Evolutionary conservation across 2,888 invertebrate genomes (phyloP), one percentile per base, ranked within the genome.

Genomic region (Heliothis peltigera): DNA sequence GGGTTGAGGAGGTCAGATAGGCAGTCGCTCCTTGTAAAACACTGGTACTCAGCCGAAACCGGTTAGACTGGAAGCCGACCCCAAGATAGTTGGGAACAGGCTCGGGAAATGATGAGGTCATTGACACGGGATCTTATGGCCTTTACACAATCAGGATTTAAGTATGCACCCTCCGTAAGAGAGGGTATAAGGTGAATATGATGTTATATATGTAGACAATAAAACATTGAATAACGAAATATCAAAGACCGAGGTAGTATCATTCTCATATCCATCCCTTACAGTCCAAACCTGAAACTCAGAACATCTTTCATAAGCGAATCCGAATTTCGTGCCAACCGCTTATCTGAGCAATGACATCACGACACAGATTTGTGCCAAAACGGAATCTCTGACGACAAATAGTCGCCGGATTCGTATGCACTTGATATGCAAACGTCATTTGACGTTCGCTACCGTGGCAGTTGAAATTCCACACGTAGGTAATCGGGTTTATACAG

Each of bases 401-500:
- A 77, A 77, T 62, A 52, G 54, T 58, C 56, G 21, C 43, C 67
- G 64, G 53, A 65, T 54, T 55, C 69, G 44, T 28, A n/a, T 74
- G 44, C 60, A 47, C 46, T 65, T 54, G 75, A 80, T 77, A 74
- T 67, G 77, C 56, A 65, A 64, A 74, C 61, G 61, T 59, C 70
- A 68, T 70, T 75, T 43, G 64, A 28, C 48, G 44, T n/a, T 61
- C 21, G 17, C 35, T 48, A 57, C 44, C 42, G 32, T 42, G 46
- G 18, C 47, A 57, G 25, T 47, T 60, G 19, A 49, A 76, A 70
- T 64, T 76, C 52, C 19, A 19, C 43, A 47, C 43, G 61, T 28
- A 42, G 8, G 21, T 21, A 21, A 43, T 51, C 46, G 3, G 7
- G 7, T 17, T 57, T 35, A 6, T 1, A 8, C 19, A 22, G 19